Conservation (phyloP, 2,888 invertebrate species). For the Lasioglossum morio region DNA sequence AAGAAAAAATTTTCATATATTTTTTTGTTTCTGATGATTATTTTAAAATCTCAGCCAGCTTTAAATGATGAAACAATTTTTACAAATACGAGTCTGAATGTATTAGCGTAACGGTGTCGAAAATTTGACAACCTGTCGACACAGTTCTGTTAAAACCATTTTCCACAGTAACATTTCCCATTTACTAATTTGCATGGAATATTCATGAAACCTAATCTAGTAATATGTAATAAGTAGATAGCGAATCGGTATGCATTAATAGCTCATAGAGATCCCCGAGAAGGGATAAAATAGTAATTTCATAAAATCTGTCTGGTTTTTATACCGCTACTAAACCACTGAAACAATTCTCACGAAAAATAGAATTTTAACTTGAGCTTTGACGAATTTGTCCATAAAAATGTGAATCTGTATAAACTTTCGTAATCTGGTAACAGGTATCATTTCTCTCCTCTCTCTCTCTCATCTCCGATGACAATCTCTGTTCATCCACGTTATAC, state of each 20-base stretch:
- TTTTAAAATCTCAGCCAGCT: background rate
- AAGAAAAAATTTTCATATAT: background rate
- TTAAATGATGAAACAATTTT: background rate
- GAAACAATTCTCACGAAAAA: background rate
- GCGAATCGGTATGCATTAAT: background rate
- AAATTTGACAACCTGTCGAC: background rate
- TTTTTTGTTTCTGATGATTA: background rate
- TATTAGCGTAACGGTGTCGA: background rate
- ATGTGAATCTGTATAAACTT: slow-evolving; percentile 1
- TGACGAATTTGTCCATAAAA: background rate
- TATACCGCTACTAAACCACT: background rate
- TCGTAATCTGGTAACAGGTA: background rate
- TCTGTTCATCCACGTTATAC: slow-evolving; percentile 68
- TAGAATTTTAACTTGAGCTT: background rate
- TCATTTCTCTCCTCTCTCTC: background rate
- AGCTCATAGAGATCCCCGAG: background rate
- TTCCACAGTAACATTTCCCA: background rate
- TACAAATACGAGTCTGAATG: background rate
- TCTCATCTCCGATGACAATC: slow-evolving; percentile 24
- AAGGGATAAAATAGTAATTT: background rate
- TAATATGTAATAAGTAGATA: background rate
- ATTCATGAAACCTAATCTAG: background rate
- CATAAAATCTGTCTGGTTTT: background rate
- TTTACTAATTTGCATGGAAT: background rate
- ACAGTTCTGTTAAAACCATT: background rate